Conservation (phyloP, 2,113 vertebrate genomes). For the Siniperca knerii region DNA sequence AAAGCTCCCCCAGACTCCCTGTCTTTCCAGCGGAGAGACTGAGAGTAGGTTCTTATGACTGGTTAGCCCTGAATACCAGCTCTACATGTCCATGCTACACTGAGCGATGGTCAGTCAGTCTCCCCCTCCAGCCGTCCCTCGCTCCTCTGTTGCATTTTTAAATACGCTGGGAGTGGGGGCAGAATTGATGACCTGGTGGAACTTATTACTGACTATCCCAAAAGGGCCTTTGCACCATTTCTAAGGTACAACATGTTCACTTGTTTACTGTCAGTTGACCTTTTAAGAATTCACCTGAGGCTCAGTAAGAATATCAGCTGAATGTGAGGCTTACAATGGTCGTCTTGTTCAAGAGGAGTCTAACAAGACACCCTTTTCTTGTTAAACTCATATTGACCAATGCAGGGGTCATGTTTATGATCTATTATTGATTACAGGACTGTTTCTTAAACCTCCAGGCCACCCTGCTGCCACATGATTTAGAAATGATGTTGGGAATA, state of each 20-base stretch:
- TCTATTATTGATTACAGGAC: neutral
- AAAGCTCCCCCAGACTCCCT: no score
- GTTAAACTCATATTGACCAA: neutral
- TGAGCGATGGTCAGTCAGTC: neutral
- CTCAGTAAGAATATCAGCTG: neutral
- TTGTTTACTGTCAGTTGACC: constrained; percentile 11
- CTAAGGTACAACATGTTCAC: neutral
- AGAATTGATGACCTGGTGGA: no score
- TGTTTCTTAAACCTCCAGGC: neutral
- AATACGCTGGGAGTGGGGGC: no score
- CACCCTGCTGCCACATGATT: constrained; percentile 3
- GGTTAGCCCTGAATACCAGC: neutral
- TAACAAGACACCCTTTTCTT: neutral
- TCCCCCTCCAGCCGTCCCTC: neutral
- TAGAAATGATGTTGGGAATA: neutral
- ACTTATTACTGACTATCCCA: neutral
- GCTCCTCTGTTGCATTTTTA: neutral
- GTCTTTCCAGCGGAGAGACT: no score
- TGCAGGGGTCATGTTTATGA: neutral
- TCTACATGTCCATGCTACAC: neutral
- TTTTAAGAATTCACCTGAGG: constrained; percentile 32
- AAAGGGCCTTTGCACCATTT: neutral
- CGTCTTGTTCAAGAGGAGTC: constrained; percentile 15
- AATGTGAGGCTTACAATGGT: constrained; percentile 20
- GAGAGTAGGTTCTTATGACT: no score